Percentiles rank a stretch among this genome's conserved stretches.
Conservation (phyloP, 2,888 invertebrate genomes). For the Synergus gifuensis region DNA sequence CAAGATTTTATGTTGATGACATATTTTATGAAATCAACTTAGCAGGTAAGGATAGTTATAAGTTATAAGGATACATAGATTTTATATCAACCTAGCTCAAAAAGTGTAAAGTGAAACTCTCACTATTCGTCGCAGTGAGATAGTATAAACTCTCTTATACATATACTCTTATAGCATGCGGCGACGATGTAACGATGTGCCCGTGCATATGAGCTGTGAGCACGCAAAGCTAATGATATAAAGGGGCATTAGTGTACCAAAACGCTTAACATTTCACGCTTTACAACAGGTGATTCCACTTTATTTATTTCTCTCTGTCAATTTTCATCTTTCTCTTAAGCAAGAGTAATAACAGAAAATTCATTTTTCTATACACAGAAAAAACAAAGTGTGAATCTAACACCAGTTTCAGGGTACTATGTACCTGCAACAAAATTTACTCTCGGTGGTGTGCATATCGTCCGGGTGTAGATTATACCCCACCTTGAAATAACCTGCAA, state of each 20-base stretch:
- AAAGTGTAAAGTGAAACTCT: conserved; percentile 68
- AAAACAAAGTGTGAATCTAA: too few relatives aligned
- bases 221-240: conserved; percentile 70
- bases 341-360: not conserved
- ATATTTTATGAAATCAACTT: too few relatives aligned
- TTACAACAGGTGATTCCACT: conserved; percentile 69
- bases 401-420: too few relatives aligned
- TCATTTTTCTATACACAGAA: too few relatives aligned
- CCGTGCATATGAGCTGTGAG: conserved; percentile 70
- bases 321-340: not conserved
- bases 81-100: conserved; percentile 61
- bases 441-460: too few relatives aligned
- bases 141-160: conserved; percentile 63
- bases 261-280: conserved; percentile 46
- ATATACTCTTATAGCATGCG: conserved; percentile 25
- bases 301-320: not conserved
- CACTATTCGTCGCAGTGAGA: conserved; percentile 68
- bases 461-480: too few relatives aligned
- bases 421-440: too few relatives aligned
- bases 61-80: conserved; percentile 65
- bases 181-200: conserved; percentile 65
- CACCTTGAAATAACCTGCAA: too few relatives aligned
- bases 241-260: conserved; percentile 12
- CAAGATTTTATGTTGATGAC: not conserved
- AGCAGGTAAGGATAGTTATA: too few relatives aligned